phyloP scores from a whole-genome alignment of 2,113 vertebrate genomes.

The Scophthalmus maximus region DNA sequence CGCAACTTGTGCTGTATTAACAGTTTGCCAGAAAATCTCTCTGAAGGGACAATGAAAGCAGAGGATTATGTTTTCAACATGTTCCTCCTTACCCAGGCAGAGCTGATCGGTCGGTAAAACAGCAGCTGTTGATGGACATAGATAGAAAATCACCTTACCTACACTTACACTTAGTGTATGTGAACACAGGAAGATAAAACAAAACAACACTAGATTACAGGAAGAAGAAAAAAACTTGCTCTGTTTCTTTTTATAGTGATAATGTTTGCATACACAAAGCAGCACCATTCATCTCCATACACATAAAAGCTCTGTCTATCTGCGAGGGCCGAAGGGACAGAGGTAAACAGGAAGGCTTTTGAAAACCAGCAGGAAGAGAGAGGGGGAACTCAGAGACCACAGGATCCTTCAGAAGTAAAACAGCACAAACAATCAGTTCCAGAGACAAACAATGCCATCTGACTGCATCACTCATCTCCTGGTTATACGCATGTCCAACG shows the following conservation, averaged over 20 bases:
- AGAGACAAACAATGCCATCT: slow-evolving; percentile 15
- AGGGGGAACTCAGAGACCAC: slow-evolving; percentile 10
- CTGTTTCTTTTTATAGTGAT: background rate
- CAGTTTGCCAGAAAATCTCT: slow-evolving; percentile 17
- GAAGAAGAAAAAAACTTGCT: background rate
- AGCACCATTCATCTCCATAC: slow-evolving; percentile 4
- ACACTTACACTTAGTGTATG: background rate
- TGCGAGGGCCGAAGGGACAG: slow-evolving; percentile 12
- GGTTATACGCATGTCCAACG: too few species aligned
- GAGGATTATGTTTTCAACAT: background rate
- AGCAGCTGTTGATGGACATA: slow-evolving; percentile 1
- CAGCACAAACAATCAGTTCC: slow-evolving; percentile 16
- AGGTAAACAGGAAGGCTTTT: slow-evolving; percentile 61
- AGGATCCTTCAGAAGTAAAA: background rate
- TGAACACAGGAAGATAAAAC: slow-evolving; percentile 16
- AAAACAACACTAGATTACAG: background rate
- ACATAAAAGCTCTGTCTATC: slow-evolving; percentile 12
- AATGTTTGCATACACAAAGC: background rate
- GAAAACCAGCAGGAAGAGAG: slow-evolving; percentile 47
- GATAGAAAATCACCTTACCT: too few species aligned
- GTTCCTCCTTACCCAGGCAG: background rate
- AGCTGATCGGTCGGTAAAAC: background rate
- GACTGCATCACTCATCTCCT: background rate
- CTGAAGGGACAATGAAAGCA: background rate
- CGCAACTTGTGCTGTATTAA: background rate